Evolutionary conservation across 2,797 vertebrate genomes (phyloP).

Genomic region (Anabacerthia variegaticeps): DNA sequence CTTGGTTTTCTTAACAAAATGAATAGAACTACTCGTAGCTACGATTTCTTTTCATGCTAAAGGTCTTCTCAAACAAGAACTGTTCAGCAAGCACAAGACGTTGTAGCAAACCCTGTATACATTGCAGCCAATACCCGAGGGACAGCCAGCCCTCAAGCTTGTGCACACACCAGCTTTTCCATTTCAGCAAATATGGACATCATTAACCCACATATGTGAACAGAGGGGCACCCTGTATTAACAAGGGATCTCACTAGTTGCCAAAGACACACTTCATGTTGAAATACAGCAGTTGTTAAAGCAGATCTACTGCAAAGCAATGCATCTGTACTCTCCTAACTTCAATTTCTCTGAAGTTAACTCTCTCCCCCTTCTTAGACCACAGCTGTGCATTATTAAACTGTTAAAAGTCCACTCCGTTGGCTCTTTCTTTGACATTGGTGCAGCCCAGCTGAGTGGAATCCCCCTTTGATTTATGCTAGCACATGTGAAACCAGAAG

Average conservation of each 20-base stretch:
- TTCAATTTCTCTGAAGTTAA: neutral
- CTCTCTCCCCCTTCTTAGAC: neutral
- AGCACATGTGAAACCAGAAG: neutral
- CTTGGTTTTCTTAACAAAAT: neutral
- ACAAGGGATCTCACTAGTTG: neutral
- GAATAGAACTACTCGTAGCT: neutral
- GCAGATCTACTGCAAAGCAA: neutral
- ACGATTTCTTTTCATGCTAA: neutral
- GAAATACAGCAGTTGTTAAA: neutral
- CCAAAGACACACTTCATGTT: neutral
- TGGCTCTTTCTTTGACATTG: neutral
- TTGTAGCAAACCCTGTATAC: neutral
- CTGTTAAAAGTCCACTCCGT: neutral
- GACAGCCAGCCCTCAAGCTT: neutral
- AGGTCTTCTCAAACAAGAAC: neutral
- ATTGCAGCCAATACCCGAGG: neutral
- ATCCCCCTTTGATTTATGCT: neutral
- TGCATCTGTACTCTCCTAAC: accelerated
- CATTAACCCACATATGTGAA: neutral
- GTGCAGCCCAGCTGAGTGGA: neutral
- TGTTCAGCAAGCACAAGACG: neutral
- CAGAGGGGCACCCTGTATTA: neutral
- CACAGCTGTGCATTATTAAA: neutral
- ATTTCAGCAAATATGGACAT: neutral
- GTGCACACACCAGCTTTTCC: neutral